These are phyloP conservation scores for Aporophyla nigra DNA, from an alignment of 2,888 invertebrate genomes.

Conservation along the genomic window DNA sequence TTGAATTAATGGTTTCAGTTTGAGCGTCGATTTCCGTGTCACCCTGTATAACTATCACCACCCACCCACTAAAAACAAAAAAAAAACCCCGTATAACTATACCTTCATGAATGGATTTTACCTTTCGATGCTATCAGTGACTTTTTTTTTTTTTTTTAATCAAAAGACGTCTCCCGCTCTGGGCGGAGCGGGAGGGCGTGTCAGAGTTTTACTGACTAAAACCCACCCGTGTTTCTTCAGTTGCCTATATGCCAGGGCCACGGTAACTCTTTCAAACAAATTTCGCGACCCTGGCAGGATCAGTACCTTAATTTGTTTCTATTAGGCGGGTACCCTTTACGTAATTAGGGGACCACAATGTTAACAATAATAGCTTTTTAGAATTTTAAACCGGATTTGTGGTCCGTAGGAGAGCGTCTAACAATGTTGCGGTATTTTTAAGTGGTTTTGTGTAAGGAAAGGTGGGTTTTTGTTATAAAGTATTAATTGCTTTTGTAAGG, in stretches of 20 bases:
- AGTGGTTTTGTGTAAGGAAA: not conserved
- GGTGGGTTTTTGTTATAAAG: not conserved
- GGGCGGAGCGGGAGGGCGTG: too few relatives aligned
- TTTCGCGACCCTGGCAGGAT: too few relatives aligned
- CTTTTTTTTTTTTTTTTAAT: too few relatives aligned
- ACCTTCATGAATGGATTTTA: not conserved
- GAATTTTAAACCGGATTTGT: conserved; percentile 11
- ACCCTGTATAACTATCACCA: too few relatives aligned
- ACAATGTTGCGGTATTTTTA: conserved; percentile 13
- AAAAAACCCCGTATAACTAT: not conserved
- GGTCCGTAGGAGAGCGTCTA: not conserved
- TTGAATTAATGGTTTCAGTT: too few relatives aligned
- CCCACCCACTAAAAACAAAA: too few relatives aligned
- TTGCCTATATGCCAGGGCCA: too few relatives aligned
- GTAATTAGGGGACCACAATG: conserved; percentile 20
- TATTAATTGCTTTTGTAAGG: conserved; percentile 3
- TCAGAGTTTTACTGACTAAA: too few relatives aligned
- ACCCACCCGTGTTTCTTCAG: too few relatives aligned
- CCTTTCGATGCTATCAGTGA: not conserved
- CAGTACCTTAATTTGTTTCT: conserved; percentile 16
- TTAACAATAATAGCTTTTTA: conserved; percentile 35
- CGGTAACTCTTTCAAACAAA: too few relatives aligned
- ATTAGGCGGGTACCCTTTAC: conserved; percentile 1
- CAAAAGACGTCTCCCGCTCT: too few relatives aligned
- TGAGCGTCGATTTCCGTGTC: too few relatives aligned